A percentile compares a stretch with the other conserved stretches of the same genome.
phyloP scores from a whole-genome alignment of 2,888 invertebrate genomes.

The Callyntrura guangdongensis region DNA sequence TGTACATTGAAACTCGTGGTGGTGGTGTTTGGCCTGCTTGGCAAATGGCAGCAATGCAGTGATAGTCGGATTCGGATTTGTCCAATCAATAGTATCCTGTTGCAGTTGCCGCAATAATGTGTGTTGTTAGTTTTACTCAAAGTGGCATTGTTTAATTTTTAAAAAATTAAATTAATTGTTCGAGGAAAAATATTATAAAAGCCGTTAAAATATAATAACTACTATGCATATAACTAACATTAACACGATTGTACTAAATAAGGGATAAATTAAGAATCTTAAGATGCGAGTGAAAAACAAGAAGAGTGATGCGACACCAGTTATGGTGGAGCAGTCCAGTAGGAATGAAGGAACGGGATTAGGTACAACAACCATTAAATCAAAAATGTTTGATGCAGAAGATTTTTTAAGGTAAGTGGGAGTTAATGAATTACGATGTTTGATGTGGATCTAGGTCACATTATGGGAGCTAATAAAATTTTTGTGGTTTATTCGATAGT shows the following conservation, averaged over 20 bases:
- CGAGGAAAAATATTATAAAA: too few relatives aligned
- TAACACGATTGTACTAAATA: too few relatives aligned
- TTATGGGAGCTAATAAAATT: background rate
- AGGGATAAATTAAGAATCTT: too few relatives aligned
- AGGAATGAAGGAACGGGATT: background rate
- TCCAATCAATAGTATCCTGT: too few relatives aligned
- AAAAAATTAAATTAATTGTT: too few relatives aligned
- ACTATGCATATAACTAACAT: too few relatives aligned
- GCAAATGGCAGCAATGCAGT: too few relatives aligned
- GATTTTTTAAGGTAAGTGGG: conserved; percentile 82
- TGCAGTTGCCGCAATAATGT: too few relatives aligned
- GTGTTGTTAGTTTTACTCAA: too few relatives aligned
- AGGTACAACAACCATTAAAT: conserved; percentile 45
- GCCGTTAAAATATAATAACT: too few relatives aligned
- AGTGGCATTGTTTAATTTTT: too few relatives aligned
- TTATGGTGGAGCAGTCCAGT: background rate
- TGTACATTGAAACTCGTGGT: background rate
- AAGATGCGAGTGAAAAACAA: conserved; percentile 9
- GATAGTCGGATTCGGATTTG: too few relatives aligned
- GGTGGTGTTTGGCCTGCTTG: background rate
- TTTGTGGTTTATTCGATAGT: conserved; percentile 67
- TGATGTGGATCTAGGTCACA: conserved; percentile 80
- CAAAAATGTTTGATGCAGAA: conserved; percentile 76
- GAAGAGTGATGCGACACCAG: background rate
- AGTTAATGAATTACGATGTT: conserved; percentile 27